Evolutionary conservation across 2,888 invertebrate genomes (phyloP), one percentile per base, ranked within the genome.

Genomic region (Boloria euphrosyne): DNA sequence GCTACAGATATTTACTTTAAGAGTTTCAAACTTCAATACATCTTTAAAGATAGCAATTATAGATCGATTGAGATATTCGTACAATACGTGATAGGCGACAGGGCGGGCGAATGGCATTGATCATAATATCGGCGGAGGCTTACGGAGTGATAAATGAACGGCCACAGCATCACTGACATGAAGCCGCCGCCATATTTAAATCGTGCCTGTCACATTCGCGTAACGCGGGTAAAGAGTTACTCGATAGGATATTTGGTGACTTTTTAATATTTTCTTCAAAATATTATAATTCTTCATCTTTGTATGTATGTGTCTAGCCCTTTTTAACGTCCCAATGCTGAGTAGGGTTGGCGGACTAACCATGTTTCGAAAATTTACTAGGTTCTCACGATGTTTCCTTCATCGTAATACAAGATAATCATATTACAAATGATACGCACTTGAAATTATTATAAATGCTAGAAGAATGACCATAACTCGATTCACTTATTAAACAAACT

Each of bases 81-180:
- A 78, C 81, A 10, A 83, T 67, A 89, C 76, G 83, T 68, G 76
- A 81, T 84, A 73, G 71, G 76, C 16, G 72, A 74, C 64, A 72
- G 74, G 80, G 81, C 81, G 80, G 82, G 86, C 84, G 87, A 88
- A 84, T 86, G 86, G 88, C 91, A 91, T 90, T 91, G 91, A 90
- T 91, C 91, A 91, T 90, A 90, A 91, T 91, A 91, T 91, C 90
- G 90, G 84, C 89, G 87, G 87, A 89, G 90, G 91, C 90, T 91
- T 90, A 90, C 84, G 78, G 83, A 83, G 87, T 91, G 91, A 91
- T 91, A 91, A 90, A 91, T 91, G 91, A 86, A 78, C 83, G 86
- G 84, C 83, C 87, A 80, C 87, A 81, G 80, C 87, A 83, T 85
- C 87, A 87, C 80, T 79, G 84, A 81, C 81, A 86, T 87, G 89